phyloP scores from a whole-genome alignment of 2,113 vertebrate species.

The Triplophysa dalaica region DNA sequence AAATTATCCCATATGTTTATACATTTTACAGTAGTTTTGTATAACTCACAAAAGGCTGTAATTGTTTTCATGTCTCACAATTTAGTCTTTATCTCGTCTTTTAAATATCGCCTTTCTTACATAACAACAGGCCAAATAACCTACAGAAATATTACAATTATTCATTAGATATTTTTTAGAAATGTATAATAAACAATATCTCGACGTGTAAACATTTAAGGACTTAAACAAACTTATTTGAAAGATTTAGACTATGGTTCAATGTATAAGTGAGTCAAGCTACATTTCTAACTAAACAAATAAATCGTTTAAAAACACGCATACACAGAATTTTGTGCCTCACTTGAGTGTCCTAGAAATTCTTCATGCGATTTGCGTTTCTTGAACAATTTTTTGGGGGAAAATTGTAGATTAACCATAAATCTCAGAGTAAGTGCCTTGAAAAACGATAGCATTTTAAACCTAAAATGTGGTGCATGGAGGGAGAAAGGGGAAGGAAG shows the following conservation, averaged over 20 bases:
- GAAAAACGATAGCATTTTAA: neutral
- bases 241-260: neutral
- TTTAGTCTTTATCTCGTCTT: too few relatives aligned
- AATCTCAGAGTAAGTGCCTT: neutral
- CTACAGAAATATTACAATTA: too few relatives aligned
- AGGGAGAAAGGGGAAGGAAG: slow-evolving; percentile 3
- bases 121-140: too few relatives aligned
- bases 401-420: neutral
- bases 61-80: too few relatives aligned
- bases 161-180: too few relatives aligned
- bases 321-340: neutral
- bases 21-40: too few relatives aligned
- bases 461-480: neutral
- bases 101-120: too few relatives aligned
- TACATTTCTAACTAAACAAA: neutral
- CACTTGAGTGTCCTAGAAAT: neutral
- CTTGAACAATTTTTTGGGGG: neutral
- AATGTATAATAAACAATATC: too few relatives aligned
- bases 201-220: too few relatives aligned
- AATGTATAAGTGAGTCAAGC: neutral
- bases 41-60: too few relatives aligned
- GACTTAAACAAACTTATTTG: too few relatives aligned
- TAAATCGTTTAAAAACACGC: neutral
- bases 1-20: too few relatives aligned
- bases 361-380: neutral